Conservation (phyloP, 2,113 vertebrate species). For the Ictidomys tridecemlineatus region DNA sequence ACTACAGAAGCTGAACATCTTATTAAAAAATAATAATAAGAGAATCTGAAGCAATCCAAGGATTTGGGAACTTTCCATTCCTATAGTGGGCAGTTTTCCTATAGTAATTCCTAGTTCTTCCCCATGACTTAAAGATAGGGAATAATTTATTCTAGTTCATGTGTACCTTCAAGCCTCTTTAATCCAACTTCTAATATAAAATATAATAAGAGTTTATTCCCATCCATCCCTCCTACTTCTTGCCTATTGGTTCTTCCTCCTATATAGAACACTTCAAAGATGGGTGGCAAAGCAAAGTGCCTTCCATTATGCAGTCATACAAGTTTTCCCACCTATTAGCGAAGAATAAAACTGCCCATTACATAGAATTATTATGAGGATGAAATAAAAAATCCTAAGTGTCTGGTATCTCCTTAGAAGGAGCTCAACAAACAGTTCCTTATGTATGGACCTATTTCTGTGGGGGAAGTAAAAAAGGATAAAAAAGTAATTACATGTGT, state of each 20-base stretch:
- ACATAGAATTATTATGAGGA: neutral
- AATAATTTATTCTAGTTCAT: neutral
- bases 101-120: neutral
- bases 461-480: neutral
- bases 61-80: neutral
- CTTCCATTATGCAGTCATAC: neutral
- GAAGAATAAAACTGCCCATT: neutral
- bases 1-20: neutral
- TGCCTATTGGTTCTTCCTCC: neutral
- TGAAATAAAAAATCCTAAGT: constrained; percentile 22
- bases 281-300: neutral
- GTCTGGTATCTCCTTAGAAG: neutral
- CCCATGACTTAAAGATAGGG: too few species aligned
- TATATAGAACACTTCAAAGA: constrained; percentile 25
- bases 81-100: neutral
- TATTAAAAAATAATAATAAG: neutral
- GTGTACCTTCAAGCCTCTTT: neutral
- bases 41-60: neutral
- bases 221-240: neutral
- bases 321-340: neutral
- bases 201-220: constrained; percentile 3
- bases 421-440: neutral
- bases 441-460: constrained; percentile 9
- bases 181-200: neutral
- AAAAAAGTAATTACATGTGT: constrained; percentile 27